Evolutionary conservation across 2,113 vertebrate genomes (phyloP), one percentile per base, ranked within the genome.

Genomic region (Alosa alosa): DNA sequence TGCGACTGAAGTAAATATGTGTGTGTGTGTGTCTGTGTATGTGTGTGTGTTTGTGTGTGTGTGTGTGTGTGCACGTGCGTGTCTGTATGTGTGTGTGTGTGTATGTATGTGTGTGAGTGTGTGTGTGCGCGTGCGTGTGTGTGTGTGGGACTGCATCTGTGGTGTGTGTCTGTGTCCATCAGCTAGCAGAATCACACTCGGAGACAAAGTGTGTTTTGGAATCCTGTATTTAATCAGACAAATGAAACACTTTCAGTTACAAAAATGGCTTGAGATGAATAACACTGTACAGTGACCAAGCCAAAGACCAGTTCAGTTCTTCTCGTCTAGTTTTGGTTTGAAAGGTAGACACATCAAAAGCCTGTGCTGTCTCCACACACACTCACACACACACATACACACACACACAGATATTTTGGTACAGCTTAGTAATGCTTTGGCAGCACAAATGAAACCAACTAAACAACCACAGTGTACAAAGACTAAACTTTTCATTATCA

Each of bases 191-290:
- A 49, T 49, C 9, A 49, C 47, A 13, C 47, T 49, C 47, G 9
- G 47, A 49, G 47, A 49, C 47, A 49, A 49, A 46, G 46, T 20
- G 75, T 75, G 87, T 92, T 95, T 94, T 90, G 41, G 94, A 93
- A 93, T 95, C 92, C 93, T 93, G 92, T 95, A 95, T 91, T 96
- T 95, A 95, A 95, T 96, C 93, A 92, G 93, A 95, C 95, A 93
- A 96, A 95, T 95, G 94, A 96, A 95, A 95, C 95, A 96, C 95
- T 93, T 94, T 94, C 93, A 96, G 94, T 95, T 96, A 96, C 95
- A 96, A 95, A 96, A 95, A 96, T 95, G 93, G 94, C 94, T 95
- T 95, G 93, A 96, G 95, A 95, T 95, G 93, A 95, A 95, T 94
- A 94, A 95, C 95, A 96, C 94, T 95, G 94, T 95, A 96, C 95